Base-by-base conservation (phyloP, 1,140 invertebrate genomes). In the Drosophila triauraria region DNA sequence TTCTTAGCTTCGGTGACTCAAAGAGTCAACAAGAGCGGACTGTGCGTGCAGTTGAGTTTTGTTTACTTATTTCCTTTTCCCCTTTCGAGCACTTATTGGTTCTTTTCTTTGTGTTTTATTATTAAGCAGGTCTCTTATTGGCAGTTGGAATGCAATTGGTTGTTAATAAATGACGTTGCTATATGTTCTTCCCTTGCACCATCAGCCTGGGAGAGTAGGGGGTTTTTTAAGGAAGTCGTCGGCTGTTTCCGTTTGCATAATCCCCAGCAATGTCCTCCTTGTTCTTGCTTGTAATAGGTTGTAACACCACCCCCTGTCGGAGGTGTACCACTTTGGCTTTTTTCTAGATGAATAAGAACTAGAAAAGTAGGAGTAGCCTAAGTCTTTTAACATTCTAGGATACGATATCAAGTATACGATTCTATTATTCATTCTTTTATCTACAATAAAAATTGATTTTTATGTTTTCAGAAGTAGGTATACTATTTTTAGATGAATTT, bases 191-290 rank as follows among this genome's bases (percentile, higher is more conserved):
- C 10, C 15, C 35, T 32, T 47, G 43, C 13, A 4, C 12, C 7
- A 27, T 27, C 17, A 38, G 27, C 15, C 20, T 17, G 60, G 35
- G 3, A 35, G 13, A 32, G 6, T 42, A 50, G 30, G 4, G 35
- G 30, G 12, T 53, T 69, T 38, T 32, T 48, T n/a, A 20, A 57
- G 64, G 35, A 71, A 71, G 50, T 71, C 25, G 48, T 70, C 8
- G 35, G 20, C 17, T 25, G 50, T 48, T 71, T 71, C 43, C 51
- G 35, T 35, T 38, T n/a, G 12, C 17, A 51, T 65, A 65, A 43
- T 35, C 35, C 46, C 27, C 62, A 3, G 35, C 10, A 25, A 42
- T 43, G 35, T 65, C 27, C 60, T 68, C n/a, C 46, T 50, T 43
- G 60, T 63, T 27, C 44, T 23, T 30, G 32, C 7, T 20, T 43